Evolutionary conservation across 1,140 invertebrate genomes (phyloP).

Genomic region (Batillaria attramentaria): DNA sequence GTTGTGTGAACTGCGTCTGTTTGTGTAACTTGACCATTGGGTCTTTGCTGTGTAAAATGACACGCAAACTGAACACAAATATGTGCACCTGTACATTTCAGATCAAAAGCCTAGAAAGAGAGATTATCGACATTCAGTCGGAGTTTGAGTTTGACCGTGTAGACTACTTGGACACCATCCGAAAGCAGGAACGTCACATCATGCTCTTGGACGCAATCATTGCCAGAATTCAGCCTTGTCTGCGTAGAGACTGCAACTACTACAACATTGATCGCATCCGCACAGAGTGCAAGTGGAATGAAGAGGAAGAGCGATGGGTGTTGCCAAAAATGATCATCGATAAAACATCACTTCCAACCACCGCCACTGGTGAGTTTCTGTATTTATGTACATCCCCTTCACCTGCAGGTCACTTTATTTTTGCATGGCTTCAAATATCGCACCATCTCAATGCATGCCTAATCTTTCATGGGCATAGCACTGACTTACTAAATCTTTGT

Average conservation of each 20-base stretch:
- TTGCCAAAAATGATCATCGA: conserved; percentile 79
- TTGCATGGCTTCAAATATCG: too few species aligned
- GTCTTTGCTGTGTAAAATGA: too few species aligned
- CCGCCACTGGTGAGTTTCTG: conserved; percentile 67
- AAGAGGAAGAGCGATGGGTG: conserved; percentile 82
- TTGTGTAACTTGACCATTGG: too few species aligned
- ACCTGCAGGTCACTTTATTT: too few species aligned
- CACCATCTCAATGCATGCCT: too few species aligned
- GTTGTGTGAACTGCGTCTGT: too few species aligned
- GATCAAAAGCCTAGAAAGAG: conserved; percentile 72
- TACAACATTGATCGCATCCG: conserved; percentile 75
- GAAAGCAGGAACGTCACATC: conserved; percentile 82
- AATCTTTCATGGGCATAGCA: too few species aligned
- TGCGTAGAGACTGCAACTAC: conserved; percentile 85
- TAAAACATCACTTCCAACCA: conserved; percentile 81
- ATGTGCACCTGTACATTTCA: too few species aligned
- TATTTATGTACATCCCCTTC: neutral
- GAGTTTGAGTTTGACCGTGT: conserved; percentile 89
- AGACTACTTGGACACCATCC: conserved; percentile 89
- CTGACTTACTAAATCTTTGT: too few species aligned
- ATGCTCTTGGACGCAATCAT: conserved; percentile 79
- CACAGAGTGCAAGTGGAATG: conserved; percentile 83
- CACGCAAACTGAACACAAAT: neutral
- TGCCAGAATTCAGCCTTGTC: conserved; percentile 80
- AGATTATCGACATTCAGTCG: conserved; percentile 84